Conservation (phyloP, 2,113 vertebrate species). For the Carassius carassius region DNA sequence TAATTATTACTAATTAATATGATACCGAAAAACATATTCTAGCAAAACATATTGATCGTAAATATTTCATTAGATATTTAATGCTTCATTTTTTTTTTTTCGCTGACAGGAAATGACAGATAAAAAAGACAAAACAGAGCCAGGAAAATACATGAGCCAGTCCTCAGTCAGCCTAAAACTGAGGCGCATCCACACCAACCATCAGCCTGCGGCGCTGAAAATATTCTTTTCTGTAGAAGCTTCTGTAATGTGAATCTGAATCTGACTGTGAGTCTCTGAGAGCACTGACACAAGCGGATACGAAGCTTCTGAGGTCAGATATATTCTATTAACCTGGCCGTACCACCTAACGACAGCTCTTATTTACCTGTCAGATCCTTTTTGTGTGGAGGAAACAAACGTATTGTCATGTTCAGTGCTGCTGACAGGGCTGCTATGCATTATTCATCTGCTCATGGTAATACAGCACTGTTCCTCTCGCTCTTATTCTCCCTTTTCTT, state of each 20-base stretch:
- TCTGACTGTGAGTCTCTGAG: neutral
- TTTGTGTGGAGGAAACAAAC: conserved; percentile 52
- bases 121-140: neutral
- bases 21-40: neutral
- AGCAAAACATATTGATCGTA: neutral
- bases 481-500: conserved; percentile 9
- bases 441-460: conserved; percentile 58
- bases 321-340: conserved; percentile 58
- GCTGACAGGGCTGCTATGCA: conserved; percentile 55
- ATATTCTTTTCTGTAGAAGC: too few species aligned
- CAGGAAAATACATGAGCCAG: neutral
- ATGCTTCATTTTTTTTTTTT: neutral
- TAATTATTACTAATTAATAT: neutral
- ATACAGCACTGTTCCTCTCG: conserved; percentile 5
- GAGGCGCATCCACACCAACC: neutral
- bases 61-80: neutral
- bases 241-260: conserved; percentile 9
- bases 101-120: neutral
- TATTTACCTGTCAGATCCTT: conserved; percentile 61
- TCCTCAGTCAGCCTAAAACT: neutral
- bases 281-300: conserved; percentile 43
- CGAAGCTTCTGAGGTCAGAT: conserved; percentile 58
- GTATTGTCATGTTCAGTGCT: conserved; percentile 47
- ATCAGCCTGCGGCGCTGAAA: neutral
- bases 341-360: conserved; percentile 40